Evolutionary conservation across 2,888 invertebrate genomes (phyloP), one percentile per base, ranked within the genome.

Genomic region (Caenorhabditis drosophilae): DNA sequence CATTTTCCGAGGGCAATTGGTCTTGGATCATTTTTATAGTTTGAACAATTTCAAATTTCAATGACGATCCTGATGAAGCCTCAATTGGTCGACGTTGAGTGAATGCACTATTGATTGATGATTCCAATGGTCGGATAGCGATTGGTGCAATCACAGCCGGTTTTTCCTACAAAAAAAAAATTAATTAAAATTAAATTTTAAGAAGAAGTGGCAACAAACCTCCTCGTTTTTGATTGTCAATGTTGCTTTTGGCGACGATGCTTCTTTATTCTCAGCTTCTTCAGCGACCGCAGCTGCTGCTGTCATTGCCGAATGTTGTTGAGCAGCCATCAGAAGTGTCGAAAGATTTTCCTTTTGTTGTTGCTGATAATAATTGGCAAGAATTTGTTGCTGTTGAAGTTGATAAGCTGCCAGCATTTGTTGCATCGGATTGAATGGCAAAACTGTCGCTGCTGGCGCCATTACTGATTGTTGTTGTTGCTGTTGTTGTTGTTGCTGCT

Each of bases 331-430:
- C 16, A 22, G 41, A 6, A 36, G 16, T n/a, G 36, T 4, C 6
- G 36, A 12, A 4, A 36, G 16, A 15, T 36, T 36, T 16, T 36
- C 36, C 7, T 41, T 41, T 23, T 41, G 41, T n/a, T n/a, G n/a
- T n/a, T 7, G 20, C 11, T 9, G 41, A 7, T 22, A 41, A 23
- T 20, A 7, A 41, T 22, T 18, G 23, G 4, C 3, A 7, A 15
- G 9, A 41, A 41, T 18, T 23, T 18, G 23, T 41, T 41, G 41
- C 16, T 41, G 41, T 23, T 41, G 41, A 9, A 41, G 16, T 18
- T 41, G 41, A 41, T 41, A 41, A 20, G 22, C 41, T 7, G 41
- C 41, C 41, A 41, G 16, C 41, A 41, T 41, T 41, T 41, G 41
- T 23, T 41, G 41, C 7, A n/a, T n/a, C n/a, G n/a, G n/a, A n/a